Base-by-base conservation (phyloP, 2,113 vertebrate genomes). In the Mustela lutreola region DNA sequence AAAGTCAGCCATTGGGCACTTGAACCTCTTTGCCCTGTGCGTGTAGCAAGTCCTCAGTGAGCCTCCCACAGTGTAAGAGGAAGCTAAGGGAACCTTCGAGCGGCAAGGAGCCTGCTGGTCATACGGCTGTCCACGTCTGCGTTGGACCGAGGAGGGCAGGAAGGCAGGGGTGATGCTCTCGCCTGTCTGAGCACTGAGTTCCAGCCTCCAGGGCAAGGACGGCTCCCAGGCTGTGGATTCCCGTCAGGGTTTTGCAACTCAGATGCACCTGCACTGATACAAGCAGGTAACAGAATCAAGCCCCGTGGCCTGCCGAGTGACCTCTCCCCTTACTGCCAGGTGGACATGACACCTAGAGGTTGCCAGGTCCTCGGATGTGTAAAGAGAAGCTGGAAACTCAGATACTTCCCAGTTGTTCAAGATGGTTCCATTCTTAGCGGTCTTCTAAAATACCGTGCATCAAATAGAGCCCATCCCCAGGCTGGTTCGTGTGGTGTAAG, bases 241-340 rank as follows among this genome's bases (percentile, higher is more conserved):
- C 18, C 5, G 42, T 31, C 33, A 6, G 15, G 19, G 18, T 16
- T 24, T 78, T 39, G 56, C 5, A 42, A 53, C 24, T 9, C 60
- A 42, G 15, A 15, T 4, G 33, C 5, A 18, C 62, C 48, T 4
- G 21, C 4, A 1, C 67, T 24, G 50, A 19, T 70, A 36, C 33
- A 31, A 4, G 15, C 71, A 42, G 79, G 79, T 12, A 15, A 58
- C 36, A 33, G 11, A 2, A 11, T 1, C 2, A 11, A 19, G 33
- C 11, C 1, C 1, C 1, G 1, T 7, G 3, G 9, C 19, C 24
- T 24, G 5, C 73, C 33, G 26, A 26, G 65, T 1, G 1, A 19
- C n/a, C 48, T 10, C 15, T 89, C 33, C 24, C 9, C 0, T 24
- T 5, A 8, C 28, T 53, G 1, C n/a, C 45, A 18, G 7, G 2